Base-by-base conservation (phyloP, 2,888 invertebrate genomes). In the Harpalus rubripes region DNA sequence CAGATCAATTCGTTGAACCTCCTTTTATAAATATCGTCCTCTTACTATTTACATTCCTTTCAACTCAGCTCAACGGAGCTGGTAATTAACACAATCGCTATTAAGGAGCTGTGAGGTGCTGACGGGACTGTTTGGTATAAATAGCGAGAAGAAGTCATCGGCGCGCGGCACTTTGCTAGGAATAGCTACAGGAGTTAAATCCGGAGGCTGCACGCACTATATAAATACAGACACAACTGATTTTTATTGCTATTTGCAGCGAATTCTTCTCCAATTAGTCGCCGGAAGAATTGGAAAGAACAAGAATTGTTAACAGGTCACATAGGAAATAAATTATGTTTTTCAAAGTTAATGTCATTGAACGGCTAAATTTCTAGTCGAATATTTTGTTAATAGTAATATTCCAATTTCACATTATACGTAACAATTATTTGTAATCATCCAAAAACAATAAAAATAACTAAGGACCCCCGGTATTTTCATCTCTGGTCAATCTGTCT, bases 181-280 rank as follows among this genome's bases (percentile, higher is more conserved):
- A 52, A 52, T 52, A 52, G 12, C 44, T 10, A 12, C 44, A 8
- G 12, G 44, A 52, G 44, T 52, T 52, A 52, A 52, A 52, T 52
- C 44, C 10, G 44, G 44, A 8, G 12, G 10, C 10, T 52, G 10
- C 44, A 52, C 44, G 8, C 44, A 8, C 44, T 6, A 52, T 52
- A 52, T 52, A 52, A 52, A 52, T 52, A 52, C 44, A 52, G 44
- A 52, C 44, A 12, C 12, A 12, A 52, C 10, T 26, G 56, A 59
- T 83, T 76, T 83, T 83, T 83, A 22, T 83, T 10, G 83, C 83
- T 83, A 83, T 83, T 83, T 76, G 41, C 76, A 44, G 76, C 83
- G 61, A 83, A 83, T 83, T 83, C 83, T 76, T 76, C 83, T 83
- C 44, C 83, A 83, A 83, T 83, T 83, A 83, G 83, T 83, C 76